Conservation (phyloP, 2,797 vertebrate genomes). For the Gila robusta region DNA sequence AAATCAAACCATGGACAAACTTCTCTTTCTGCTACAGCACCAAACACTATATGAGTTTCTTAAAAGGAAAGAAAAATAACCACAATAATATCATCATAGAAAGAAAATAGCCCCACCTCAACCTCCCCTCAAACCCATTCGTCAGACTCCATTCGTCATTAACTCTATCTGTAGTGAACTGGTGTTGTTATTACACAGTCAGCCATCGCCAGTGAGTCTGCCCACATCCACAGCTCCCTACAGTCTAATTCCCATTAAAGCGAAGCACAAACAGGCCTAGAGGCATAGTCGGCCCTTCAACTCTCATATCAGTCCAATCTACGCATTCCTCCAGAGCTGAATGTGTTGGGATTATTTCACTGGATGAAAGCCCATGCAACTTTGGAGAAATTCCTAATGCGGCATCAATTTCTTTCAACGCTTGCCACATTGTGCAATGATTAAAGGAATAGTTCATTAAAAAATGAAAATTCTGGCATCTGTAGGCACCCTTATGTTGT, state of each 20-base stretch:
- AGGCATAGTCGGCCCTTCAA: slow-evolving; percentile 45
- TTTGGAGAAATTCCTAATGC: slow-evolving; percentile 36
- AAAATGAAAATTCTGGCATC: slow-evolving; percentile 1
- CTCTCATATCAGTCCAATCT: slow-evolving; percentile 51
- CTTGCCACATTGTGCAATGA: slow-evolving; percentile 28
- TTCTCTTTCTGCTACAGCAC: slow-evolving; percentile 1
- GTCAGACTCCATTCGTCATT: slow-evolving; percentile 23
- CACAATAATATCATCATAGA: background rate
- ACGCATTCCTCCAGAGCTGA: slow-evolving; percentile 30
- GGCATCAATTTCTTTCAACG: slow-evolving; percentile 21
- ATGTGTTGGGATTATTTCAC: slow-evolving; percentile 39
- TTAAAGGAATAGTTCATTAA: slow-evolving; percentile 11
- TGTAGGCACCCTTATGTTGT: background rate
- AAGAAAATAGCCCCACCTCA: background rate
- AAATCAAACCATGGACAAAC: background rate
- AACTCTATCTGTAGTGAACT: slow-evolving; percentile 26
- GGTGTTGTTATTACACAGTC: slow-evolving; percentile 36
- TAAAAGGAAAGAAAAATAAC: background rate
- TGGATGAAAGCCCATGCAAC: slow-evolving; percentile 38
- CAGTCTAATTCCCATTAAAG: slow-evolving; percentile 51
- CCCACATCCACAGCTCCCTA: slow-evolving; percentile 44
- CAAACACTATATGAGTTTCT: background rate
- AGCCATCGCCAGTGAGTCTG: slow-evolving; percentile 44
- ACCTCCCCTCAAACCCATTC: background rate
- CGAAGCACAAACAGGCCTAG: slow-evolving; percentile 43